Percentiles rank a stretch among this genome's conserved stretches.
These are phyloP conservation scores for Callopanchax toddi DNA, from an alignment of 2,113 vertebrate genomes.

Conservation along the genomic window DNA sequence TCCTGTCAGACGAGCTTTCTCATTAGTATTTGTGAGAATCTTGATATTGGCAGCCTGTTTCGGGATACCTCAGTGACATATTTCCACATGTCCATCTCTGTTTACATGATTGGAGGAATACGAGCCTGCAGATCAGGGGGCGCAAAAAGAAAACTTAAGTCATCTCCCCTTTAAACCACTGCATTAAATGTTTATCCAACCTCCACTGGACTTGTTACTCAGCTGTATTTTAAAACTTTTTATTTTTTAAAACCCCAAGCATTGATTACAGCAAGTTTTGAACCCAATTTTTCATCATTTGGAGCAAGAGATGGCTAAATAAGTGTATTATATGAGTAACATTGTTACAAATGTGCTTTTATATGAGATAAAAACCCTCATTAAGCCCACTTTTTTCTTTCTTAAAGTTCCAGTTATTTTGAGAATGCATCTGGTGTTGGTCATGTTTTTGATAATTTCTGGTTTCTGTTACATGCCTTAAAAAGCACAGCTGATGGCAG, in stretches of 20 bases:
- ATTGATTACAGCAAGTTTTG: conserved; percentile 23
- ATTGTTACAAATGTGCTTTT: conserved; percentile 49
- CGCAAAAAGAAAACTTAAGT: neutral
- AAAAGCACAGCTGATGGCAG: neutral
- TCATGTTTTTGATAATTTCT: neutral
- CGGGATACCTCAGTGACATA: conserved; percentile 56
- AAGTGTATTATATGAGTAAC: conserved; percentile 35
- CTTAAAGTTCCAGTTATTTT: neutral
- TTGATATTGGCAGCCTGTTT: conserved; percentile 1
- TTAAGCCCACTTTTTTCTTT: conserved; percentile 35
- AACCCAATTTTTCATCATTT: conserved; percentile 14
- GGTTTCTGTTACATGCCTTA: neutral
- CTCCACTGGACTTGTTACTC: conserved; percentile 18
- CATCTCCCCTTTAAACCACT: conserved; percentile 3
- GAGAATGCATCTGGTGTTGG: conserved; percentile 4
- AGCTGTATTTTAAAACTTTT: conserved; percentile 20
- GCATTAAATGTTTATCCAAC: neutral
- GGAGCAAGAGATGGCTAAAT: conserved; percentile 27
- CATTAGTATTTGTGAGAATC: conserved; percentile 12
- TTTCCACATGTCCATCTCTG: conserved; percentile 31
- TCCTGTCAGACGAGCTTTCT: conserved; percentile 19
- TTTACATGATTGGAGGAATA: conserved; percentile 12
- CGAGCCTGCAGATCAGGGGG: conserved; percentile 14
- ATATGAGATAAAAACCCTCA: conserved; percentile 41
- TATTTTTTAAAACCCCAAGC: conserved; percentile 40